Percentiles rank a stretch among this genome's conserved stretches.
phyloP scores from a whole-genome alignment of 2,113 vertebrate genomes.

The Calidris pygmaea region DNA sequence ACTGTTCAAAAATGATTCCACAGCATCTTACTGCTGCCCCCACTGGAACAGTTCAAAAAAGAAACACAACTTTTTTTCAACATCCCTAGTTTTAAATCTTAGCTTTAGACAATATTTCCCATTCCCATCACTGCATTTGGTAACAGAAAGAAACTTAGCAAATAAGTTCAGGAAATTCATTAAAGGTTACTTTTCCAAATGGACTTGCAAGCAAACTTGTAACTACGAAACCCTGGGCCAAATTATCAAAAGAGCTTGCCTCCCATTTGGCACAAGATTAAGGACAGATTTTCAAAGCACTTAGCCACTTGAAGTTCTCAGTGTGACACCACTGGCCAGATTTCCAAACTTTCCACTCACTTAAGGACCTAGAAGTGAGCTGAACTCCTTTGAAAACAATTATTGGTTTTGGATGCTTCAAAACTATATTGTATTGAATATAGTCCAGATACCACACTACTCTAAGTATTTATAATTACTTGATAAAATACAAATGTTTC shows the following conservation, averaged over 20 bases:
- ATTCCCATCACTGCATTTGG: not conserved
- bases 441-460: not conserved
- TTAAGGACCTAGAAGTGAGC: conserved; percentile 26
- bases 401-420: conserved; percentile 19
- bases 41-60: conserved; percentile 16
- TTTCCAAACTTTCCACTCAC: conserved; percentile 50
- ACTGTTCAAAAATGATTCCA: conserved; percentile 21
- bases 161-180: not conserved
- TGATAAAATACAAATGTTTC: conserved; percentile 50
- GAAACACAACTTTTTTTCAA: not conserved
- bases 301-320: conserved; percentile 54
- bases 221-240: not conserved
- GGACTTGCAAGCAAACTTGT: not conserved
- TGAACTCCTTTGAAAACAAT: conserved; percentile 38
- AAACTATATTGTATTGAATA: not conserved
- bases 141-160: conserved; percentile 8
- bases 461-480: conserved; percentile 2
- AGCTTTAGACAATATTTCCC: conserved; percentile 5
- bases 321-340: conserved; percentile 20
- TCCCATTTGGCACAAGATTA: conserved; percentile 52
- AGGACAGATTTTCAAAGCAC: conserved; percentile 42
- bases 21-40: not conserved
- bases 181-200: not conserved
- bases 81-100: not conserved
- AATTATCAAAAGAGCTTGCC: conserved; percentile 26